Evolutionary conservation across 2,113 vertebrate genomes (phyloP), one percentile per base, ranked within the genome.

Genomic region (Thalassarche chlororhynchos): DNA sequence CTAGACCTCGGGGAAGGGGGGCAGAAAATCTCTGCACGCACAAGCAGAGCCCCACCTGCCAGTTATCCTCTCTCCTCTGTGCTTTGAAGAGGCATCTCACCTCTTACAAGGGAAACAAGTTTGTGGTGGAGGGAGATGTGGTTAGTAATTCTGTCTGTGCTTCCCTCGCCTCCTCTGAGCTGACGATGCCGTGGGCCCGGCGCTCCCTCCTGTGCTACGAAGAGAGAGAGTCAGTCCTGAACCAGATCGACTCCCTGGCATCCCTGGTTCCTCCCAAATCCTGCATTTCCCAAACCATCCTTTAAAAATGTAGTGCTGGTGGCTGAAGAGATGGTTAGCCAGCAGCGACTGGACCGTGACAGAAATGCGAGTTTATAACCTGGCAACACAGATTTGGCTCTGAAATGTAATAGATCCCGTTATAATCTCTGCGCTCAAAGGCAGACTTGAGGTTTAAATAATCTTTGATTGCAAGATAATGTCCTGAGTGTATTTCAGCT

Each of bases 61-160:
- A 87, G 87, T 89, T 91, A 40, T 75, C 65, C 29, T 81, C 42
- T 71, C 72, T 69, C 54, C 69, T 94, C 57, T 84, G 52, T 87
- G 77, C 84, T 97, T 89, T 94, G 94, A 95, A 93, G 72, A 94
- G 70, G 47, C 52, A 71, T 78, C 78, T 90, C 81, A 55, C 90
- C 46, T 91, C 60, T 81, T 58, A 40, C 34, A 31, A 78, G 78
- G 44, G 81, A 94, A 95, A 71, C 57, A 87, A 87, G 77, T 84
- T 91, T 55, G 47, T 79, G 10, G 1, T 7, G 47, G 60, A 74
- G 89, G 36, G 72, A 87, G 72, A 94, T 31, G 47, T 42, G 26
- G 69, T 89, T 91, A 87, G 57, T 26, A 64, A 94, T 89, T 87
- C 89, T 36, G 38, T 86, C 93, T 93, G 87, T 70, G 81, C 40